Percentiles rank a stretch among this genome's conserved stretches.
phyloP scores from a whole-genome alignment of 37 sponge, comb jelly and placozoan genomes.

The Hexactinellida sp. region DNA sequence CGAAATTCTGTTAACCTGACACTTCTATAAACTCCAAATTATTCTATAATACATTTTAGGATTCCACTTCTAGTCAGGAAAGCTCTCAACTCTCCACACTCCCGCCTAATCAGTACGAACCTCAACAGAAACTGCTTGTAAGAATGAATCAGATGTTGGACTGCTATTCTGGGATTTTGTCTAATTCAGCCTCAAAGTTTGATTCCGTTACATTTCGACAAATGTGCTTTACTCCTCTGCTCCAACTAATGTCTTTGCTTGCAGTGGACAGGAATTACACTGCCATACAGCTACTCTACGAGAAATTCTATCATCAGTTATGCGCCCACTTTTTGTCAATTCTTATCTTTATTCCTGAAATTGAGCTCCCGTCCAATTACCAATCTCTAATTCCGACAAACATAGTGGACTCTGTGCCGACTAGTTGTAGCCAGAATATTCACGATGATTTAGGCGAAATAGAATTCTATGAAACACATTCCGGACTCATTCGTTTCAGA shows the following conservation, averaged over 20 bases:
- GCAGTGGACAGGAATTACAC: neutral
- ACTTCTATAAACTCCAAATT: no score
- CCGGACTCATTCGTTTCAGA: neutral
- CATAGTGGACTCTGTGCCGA: neutral
- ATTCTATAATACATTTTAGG: no score
- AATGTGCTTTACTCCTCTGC: conserved; percentile 7
- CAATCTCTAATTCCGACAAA: neutral
- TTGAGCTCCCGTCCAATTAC: neutral
- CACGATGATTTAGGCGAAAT: neutral
- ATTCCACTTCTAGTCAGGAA: no score
- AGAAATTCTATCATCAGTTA: neutral
- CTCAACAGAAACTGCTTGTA: neutral
- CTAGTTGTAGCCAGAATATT: neutral
- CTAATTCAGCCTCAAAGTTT: neutral
- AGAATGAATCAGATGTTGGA: neutral
- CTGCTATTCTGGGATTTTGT: neutral
- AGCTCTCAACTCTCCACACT: no score
- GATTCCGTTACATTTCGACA: neutral
- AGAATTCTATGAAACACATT: neutral
- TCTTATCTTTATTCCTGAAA: conserved; percentile 2
- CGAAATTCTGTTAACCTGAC: no score
- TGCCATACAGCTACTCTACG: neutral
- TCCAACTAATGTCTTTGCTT: neutral
- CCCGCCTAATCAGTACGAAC: no score
- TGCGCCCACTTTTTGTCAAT: neutral